Evolutionary conservation across 2,888 invertebrate genomes (phyloP), one percentile per base, ranked within the genome.

Genomic region (Azorinus chamasolen): DNA sequence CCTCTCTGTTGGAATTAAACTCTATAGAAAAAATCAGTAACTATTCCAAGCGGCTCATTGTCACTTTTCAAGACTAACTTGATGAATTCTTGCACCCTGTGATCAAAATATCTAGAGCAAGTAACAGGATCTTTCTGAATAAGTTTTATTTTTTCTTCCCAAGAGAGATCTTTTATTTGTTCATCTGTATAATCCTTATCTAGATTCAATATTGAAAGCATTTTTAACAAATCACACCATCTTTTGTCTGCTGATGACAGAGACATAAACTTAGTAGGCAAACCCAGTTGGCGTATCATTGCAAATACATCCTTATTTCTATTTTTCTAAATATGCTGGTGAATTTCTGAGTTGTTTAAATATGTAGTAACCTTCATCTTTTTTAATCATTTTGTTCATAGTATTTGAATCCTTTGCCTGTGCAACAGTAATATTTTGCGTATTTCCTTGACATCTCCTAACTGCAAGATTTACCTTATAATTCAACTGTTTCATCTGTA

Each of bases 351-450:
- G 50, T 18, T 63, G 61, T 45, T 63, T 43, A 25, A 73, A 79
- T 18, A 88, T 92, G 80, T 90, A 89, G 62, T 91, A 91, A 59
- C 89, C 86, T 55, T 87, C 82, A 50, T 86, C 87, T 84, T 87
- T 82, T 51, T 92, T 45, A 12, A 72, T 66, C 16, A 77, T 90
- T 22, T 43, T 24, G 39, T 68, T 54, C n/a, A 45, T 57, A 24
- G 16, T 39, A 25, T 16, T 14, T 45, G 63, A 16, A 37, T 78
- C 37, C 54, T 27, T 46, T 16, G 46, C 54, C 37, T 73, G 27
- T n/a, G 24, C 69, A 45, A 69, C 78, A 41, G 78, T 78, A 5
- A 72, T 18, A 46, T 46, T 54, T 32, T 65, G 55, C 32, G 55
- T 65, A 27, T 65, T 45, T 20, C 53, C 32, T 55, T 79, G 63